Conservation (phyloP, 2,797 vertebrate species). For the Varecia variegata region DNA sequence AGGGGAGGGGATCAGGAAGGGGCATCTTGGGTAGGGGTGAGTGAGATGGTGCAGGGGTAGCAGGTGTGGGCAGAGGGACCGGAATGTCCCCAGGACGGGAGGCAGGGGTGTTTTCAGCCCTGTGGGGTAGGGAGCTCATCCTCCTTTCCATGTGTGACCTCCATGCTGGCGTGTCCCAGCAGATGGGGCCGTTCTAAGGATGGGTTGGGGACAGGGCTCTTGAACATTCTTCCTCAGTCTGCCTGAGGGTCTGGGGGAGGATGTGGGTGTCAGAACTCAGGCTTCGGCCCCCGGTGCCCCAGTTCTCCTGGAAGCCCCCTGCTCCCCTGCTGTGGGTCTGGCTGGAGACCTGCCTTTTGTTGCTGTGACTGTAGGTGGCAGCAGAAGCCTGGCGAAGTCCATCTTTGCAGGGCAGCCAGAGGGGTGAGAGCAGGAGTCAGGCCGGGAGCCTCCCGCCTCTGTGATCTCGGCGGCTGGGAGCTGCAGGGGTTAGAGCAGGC, state of each 20-base stretch:
- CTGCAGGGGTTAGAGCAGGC: constrained; percentile 47
- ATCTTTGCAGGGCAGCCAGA: background rate
- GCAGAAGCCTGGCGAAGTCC: constrained; percentile 82
- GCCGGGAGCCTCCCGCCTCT: background rate
- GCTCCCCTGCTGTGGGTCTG: background rate
- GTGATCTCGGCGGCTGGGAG: constrained; percentile 43
- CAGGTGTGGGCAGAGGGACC: background rate
- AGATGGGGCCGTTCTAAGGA: background rate
- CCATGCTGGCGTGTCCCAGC: background rate
- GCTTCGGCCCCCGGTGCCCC: background rate
- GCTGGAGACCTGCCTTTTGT: constrained; percentile 69
- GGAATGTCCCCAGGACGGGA: background rate
- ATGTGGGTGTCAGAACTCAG: background rate
- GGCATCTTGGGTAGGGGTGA: background rate
- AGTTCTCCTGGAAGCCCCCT: background rate
- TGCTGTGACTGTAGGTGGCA: constrained; percentile 85
- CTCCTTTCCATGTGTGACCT: background rate
- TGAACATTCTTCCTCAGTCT: background rate
- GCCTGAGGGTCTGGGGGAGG: background rate
- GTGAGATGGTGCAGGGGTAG: background rate
- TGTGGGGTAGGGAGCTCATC: background rate
- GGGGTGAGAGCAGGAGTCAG: constrained; percentile 35
- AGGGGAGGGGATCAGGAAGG: background rate
- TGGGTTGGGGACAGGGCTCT: background rate
- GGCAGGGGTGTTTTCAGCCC: background rate